These are phyloP conservation scores for Astyanax mexicanus DNA, from an alignment of 2,797 vertebrate species.

Conservation along the genomic window DNA sequence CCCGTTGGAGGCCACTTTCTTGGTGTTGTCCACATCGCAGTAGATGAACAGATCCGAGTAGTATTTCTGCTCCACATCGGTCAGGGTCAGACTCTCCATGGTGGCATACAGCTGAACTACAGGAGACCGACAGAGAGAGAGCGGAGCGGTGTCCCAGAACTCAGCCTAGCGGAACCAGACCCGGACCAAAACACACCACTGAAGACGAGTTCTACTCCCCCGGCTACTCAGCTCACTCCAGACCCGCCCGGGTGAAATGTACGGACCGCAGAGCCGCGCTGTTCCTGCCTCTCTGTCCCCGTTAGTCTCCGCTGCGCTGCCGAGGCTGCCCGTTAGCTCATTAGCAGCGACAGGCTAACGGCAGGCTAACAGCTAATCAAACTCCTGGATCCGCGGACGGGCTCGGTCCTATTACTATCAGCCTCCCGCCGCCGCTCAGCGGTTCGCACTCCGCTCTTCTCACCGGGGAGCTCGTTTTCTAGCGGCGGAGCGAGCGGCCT, in stretches of 20 bases:
- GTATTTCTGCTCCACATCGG: conserved; percentile 95
- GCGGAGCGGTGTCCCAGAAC: neutral
- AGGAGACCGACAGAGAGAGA: conserved; percentile 37
- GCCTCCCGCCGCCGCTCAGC: neutral
- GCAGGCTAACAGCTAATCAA: conserved; percentile 41
- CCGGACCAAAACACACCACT: neutral
- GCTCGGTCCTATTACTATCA: conserved; percentile 22
- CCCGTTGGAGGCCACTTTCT: conserved; percentile 94
- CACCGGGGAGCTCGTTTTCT: conserved; percentile 2
- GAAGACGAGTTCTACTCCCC: neutral
- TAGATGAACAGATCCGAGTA: conserved; percentile 96
- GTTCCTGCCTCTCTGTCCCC: neutral
- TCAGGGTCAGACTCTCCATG: conserved; percentile 97
- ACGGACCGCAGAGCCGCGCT: neutral
- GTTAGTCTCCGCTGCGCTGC: neutral
- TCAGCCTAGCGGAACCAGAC: neutral
- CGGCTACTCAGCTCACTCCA: neutral
- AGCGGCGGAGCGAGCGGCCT: conserved; percentile 37
- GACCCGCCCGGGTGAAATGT: neutral
- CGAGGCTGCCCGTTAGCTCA: neutral
- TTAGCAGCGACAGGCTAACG: conserved; percentile 2
- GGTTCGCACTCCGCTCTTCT: conserved; percentile 39
- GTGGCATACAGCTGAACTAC: conserved; percentile 69
- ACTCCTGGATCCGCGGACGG: conserved; percentile 55
- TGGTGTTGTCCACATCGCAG: conserved; percentile 98